Evolutionary conservation across 2,797 vertebrate genomes (phyloP).

Genomic region (Ispidina picta): DNA sequence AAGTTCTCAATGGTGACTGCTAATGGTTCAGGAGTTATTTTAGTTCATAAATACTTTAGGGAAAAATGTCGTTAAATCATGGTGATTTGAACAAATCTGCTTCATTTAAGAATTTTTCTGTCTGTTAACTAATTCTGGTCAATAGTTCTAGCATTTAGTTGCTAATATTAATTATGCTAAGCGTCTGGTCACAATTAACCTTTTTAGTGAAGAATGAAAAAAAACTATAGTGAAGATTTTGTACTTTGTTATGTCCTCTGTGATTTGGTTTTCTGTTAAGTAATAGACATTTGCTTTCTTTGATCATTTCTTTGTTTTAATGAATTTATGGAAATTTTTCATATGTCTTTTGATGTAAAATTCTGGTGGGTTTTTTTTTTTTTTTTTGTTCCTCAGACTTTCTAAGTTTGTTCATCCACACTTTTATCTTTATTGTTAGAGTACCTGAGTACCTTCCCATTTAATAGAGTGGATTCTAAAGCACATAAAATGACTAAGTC

Average conservation of each 20-base stretch:
- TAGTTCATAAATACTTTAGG: conserved; percentile 13
- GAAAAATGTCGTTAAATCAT: background rate
- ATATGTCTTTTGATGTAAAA: background rate
- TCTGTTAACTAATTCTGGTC: background rate
- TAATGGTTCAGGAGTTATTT: background rate
- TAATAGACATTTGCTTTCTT: background rate
- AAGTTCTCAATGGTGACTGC: background rate
- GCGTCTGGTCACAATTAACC: conserved; percentile 42
- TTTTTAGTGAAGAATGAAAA: background rate
- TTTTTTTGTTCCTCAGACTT: background rate
- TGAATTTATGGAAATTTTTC: background rate
- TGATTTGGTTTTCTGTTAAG: background rate
- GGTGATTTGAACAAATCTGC: background rate
- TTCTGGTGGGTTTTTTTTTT: background rate
- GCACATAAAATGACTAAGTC: background rate
- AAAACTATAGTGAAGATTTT: background rate
- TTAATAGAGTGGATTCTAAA: background rate
- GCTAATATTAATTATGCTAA: background rate
- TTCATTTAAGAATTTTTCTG: background rate
- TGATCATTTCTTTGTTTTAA: background rate
- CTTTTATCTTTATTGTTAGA: background rate
- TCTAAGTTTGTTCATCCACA: background rate
- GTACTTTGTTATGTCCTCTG: background rate
- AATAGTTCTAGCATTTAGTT: background rate
- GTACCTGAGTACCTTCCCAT: background rate